Evolutionary conservation across 2,797 vertebrate species (phyloP).

Genomic region (Siniperca obscura): DNA sequence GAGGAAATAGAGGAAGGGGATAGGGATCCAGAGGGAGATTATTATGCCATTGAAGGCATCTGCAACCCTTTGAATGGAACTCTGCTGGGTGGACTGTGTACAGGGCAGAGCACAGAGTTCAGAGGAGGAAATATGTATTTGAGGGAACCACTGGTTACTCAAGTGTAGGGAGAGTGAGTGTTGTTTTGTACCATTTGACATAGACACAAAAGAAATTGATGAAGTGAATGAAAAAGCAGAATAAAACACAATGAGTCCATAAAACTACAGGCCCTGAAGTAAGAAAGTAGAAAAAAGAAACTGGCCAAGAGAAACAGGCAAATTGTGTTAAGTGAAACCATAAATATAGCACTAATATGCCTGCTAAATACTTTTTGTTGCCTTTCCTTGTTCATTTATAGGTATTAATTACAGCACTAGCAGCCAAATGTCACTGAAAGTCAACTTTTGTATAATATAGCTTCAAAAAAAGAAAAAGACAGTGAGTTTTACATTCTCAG

Average conservation of each 20-base stretch:
- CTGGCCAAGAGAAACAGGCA: neutral
- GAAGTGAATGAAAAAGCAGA: neutral
- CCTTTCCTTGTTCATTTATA: slow-evolving; percentile 23
- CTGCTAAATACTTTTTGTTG: slow-evolving; percentile 29
- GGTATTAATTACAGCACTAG: slow-evolving; percentile 35
- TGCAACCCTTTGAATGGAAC: slow-evolving; percentile 79
- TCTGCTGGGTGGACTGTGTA: slow-evolving; percentile 76
- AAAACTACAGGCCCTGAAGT: slow-evolving; percentile 10
- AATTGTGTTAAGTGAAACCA: neutral
- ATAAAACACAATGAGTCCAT: slow-evolving; percentile 3
- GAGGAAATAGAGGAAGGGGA: slow-evolving; percentile 65
- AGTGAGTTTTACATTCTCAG: slow-evolving; percentile 69
- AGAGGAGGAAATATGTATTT: slow-evolving; percentile 63
- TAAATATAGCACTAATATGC: slow-evolving; percentile 29
- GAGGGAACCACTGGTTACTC: slow-evolving; percentile 81
- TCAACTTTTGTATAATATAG: slow-evolving; percentile 34
- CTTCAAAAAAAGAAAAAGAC: slow-evolving; percentile 29
- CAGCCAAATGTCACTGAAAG: slow-evolving; percentile 24
- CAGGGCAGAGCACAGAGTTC: slow-evolving; percentile 61
- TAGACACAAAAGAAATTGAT: slow-evolving; percentile 1
- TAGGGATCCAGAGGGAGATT: slow-evolving; percentile 69
- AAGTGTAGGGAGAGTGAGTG: slow-evolving; percentile 74
- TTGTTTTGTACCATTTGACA: slow-evolving; percentile 18
- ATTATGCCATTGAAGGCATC: slow-evolving; percentile 73
- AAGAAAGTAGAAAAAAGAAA: neutral